Percentiles rank a stretch among this genome's conserved stretches.
These are phyloP conservation scores for Phocoena sinus DNA, from an alignment of 2,113 vertebrate species.

Conservation along the genomic window DNA sequence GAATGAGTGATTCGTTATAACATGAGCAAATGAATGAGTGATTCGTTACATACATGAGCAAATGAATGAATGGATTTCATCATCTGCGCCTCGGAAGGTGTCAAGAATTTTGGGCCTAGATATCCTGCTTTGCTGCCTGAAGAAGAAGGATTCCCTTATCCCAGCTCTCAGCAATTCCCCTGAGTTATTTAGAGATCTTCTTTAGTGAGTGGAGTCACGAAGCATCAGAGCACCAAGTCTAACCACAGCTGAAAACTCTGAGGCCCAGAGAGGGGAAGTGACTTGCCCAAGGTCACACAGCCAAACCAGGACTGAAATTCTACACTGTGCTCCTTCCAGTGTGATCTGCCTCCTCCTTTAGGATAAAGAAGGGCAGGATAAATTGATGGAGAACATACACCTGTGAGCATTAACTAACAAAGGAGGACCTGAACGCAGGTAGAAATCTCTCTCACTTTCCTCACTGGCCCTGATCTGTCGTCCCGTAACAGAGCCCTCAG, in stretches of 20 bases:
- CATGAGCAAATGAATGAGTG: not conserved
- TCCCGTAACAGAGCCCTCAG: rapidly evolving
- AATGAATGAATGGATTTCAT: not conserved
- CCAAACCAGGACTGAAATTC: not conserved
- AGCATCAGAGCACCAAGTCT: not conserved
- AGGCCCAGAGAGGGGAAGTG: not conserved
- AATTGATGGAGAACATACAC: not conserved
- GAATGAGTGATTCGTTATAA: too few species aligned
- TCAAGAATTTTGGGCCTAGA: not conserved
- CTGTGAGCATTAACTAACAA: not conserved
- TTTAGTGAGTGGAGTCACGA: not conserved
- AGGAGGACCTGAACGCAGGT: not conserved
- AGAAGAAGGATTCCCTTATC: not conserved
- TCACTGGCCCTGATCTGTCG: not conserved
- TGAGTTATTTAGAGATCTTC: not conserved
- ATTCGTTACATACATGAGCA: not conserved
- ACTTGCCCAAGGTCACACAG: not conserved
- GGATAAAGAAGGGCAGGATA: not conserved
- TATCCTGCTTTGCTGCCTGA: not conserved
- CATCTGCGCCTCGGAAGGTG: not conserved
- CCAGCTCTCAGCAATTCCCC: not conserved
- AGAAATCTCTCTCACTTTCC: not conserved
- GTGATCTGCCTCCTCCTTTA: not conserved
- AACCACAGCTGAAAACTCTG: not conserved
- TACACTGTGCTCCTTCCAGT: not conserved